Base-by-base conservation (phyloP, 1,140 invertebrate species). In the Steinernema feltiae region DNA sequence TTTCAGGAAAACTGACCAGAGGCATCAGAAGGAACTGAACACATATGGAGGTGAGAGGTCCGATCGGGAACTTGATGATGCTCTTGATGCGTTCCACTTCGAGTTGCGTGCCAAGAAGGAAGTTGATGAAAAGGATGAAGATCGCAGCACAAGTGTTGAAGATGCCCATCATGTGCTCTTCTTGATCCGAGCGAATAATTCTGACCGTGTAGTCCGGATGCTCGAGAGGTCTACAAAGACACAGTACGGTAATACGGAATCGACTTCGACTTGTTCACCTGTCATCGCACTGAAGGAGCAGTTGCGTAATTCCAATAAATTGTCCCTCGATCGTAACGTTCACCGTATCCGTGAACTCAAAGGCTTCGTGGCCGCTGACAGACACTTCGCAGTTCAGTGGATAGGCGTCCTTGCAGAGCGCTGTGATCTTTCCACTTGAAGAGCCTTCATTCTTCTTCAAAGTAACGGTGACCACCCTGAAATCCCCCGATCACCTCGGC, bases 1-100 rank as follows among this genome's bases (percentile, higher is more conserved):
- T 17, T 73, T 74, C 32, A 3, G 12, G 0, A 17, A 27, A 1
- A 12, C 75, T 76, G 1, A 76, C 77, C 70, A 87, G 79, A 12
- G 88, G 88, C 30, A 88, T 73, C 17, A 88, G 70, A 18, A 87
- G 48, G 76, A 88, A 88, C 80, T 88, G 88, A 35, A 84, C 83
- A 27, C 81, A 46, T 83, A 88, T 86, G 2, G 87, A 87, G 24
- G 87, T 87, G 2, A 85, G 29, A 3, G 87, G 81, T 30, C 86
- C 87, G 27, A 86, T 76, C 18, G 88, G 88, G 2, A 81, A 75
- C 69, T 79, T 78, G 21, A 78, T 73, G 1, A 78, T 75, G 7
- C 78, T 48, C 1, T 31, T 31, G 7, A 78, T 79, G n/a, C n/a
- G 18, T 18, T 63, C 41, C 1, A 78, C 17, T 32, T 80, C 73